A percentile compares a stretch with the other conserved stretches of the same genome.
Conservation (phyloP, 2,113 vertebrate genomes). For the Indri indri region DNA sequence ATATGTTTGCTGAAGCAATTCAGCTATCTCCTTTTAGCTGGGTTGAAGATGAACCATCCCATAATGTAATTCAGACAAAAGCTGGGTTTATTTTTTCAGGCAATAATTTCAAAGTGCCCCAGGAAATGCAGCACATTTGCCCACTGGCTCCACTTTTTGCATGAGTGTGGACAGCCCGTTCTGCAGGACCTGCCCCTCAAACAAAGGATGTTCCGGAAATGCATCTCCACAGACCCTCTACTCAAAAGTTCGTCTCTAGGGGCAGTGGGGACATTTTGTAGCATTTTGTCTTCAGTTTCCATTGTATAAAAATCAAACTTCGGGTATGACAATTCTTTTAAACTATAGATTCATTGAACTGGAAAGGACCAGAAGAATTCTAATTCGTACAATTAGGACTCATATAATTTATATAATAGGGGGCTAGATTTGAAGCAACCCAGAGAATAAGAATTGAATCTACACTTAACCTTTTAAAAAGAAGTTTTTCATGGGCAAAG, state of each 20-base stretch:
- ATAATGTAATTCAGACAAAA: constrained; percentile 9
- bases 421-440: not conserved
- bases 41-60: not conserved
- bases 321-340: not conserved
- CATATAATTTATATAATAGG: not conserved
- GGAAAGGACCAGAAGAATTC: not conserved
- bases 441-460: not conserved
- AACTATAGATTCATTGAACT: not conserved
- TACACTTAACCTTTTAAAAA: not conserved
- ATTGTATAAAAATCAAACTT: not conserved
- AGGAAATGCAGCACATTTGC: not conserved
- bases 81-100: not conserved
- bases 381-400: not conserved
- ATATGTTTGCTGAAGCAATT: not conserved
- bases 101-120: not conserved
- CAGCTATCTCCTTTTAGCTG: not conserved
- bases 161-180: not conserved
- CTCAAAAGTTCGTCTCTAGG: not conserved
- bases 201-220: not conserved
- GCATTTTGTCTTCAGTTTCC: not conserved
- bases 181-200: not conserved
- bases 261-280: not conserved
- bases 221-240: not conserved
- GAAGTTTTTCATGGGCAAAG: not conserved
- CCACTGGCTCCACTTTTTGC: not conserved